Percentiles rank a stretch among this genome's conserved stretches.
Evolutionary conservation across 53 echinoderm and acorn worm genomes (phyloP).

Genomic region (Glandiceps talaboti): DNA sequence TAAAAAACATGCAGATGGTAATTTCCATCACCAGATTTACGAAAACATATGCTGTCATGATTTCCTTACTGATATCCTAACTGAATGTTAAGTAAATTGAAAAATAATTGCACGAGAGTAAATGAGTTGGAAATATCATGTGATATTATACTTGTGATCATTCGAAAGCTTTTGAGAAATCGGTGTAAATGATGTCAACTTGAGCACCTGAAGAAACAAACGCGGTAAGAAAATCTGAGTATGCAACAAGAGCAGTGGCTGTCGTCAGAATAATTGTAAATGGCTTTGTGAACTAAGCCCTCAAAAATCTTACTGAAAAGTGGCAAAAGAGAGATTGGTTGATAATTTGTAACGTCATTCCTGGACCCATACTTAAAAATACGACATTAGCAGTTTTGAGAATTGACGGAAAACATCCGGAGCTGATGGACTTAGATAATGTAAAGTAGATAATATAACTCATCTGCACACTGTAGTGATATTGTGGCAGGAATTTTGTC

Average conservation of each 20-base stretch:
- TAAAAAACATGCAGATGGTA: no score
- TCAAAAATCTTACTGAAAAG: background rate
- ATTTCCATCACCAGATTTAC: no score
- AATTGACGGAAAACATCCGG: background rate
- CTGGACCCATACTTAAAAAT: background rate
- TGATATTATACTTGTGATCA: no score
- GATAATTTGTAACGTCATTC: background rate
- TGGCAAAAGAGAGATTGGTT: background rate
- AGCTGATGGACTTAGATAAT: background rate
- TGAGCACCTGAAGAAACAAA: background rate
- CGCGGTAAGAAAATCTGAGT: background rate
- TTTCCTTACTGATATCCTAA: no score
- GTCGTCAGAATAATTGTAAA: background rate
- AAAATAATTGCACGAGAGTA: no score
- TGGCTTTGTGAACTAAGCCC: background rate
- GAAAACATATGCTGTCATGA: no score
- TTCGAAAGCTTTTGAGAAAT: background rate
- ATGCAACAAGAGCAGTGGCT: background rate
- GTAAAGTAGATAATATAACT: background rate
- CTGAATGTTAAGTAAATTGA: no score
- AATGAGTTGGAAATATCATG: no score
- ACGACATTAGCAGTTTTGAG: background rate
- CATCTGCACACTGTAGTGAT: background rate
- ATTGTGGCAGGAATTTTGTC: no score
- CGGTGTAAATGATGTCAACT: background rate